Percentiles rank a stretch among this genome's conserved stretches.
These are phyloP conservation scores for Anoplopoma fimbria DNA, from an alignment of 2,113 vertebrate species.

Conservation along the genomic window DNA sequence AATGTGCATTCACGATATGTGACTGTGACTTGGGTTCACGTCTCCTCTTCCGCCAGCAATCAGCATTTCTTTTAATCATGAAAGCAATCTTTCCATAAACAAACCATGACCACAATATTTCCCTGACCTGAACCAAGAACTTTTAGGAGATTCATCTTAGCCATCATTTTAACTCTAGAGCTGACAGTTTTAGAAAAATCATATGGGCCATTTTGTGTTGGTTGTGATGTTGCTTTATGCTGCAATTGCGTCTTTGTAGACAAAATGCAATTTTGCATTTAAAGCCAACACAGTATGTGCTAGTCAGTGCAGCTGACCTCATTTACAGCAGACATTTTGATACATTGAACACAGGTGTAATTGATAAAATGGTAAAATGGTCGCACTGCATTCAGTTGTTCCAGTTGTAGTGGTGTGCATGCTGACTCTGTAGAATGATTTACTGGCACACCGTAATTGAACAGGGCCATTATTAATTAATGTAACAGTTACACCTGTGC, in stretches of 20 bases:
- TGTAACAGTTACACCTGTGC: neutral
- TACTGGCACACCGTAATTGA: neutral
- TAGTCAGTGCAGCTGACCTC: neutral
- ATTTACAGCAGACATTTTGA: neutral
- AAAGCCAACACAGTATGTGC: neutral
- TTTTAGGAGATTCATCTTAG: neutral
- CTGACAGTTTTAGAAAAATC: neutral
- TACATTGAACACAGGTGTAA: neutral
- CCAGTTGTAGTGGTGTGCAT: neutral
- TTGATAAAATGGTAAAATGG: slow-evolving; percentile 18
- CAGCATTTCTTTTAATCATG: neutral
- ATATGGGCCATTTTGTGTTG: neutral
- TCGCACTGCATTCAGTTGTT: neutral
- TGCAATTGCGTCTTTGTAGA: neutral
- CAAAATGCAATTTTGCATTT: neutral
- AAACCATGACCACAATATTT: neutral
- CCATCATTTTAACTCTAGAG: neutral
- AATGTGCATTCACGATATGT: neutral
- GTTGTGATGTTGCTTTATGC: neutral
- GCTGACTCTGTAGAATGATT: slow-evolving; percentile 21
- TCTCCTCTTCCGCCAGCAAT: neutral
- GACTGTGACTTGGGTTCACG: neutral
- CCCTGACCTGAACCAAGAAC: neutral
- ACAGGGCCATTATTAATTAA: neutral
- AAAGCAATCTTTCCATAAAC: neutral